Base-by-base conservation (phyloP, 2,797 vertebrate genomes). In the Mus caroli region DNA sequence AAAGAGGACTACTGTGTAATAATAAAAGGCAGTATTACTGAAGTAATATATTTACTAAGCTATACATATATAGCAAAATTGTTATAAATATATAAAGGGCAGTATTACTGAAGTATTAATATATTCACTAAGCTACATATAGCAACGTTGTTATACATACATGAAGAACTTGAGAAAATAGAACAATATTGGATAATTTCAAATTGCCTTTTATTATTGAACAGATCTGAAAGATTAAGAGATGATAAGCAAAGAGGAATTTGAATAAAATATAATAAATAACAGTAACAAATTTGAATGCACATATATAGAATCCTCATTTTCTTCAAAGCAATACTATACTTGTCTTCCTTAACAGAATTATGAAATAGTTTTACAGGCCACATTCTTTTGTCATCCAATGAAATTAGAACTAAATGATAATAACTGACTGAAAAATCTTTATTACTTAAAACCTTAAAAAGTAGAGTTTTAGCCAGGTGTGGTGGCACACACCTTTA, bases 371-470 rank as follows among this genome's bases (percentile, higher is more conserved):
- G 28, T 11, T 93, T 91, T 88, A 88, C 15, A 88, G 71, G 20
- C 52, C 94, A 56, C 19, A 87, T 90, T 96, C 5, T 77, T 31
- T 92, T 69, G 75, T 92, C 86, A 92, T 84, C n/a, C 50, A 91
- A 60, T 85, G 84, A 93, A 78, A 78, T 78, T 54, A 78, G 31
- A 54, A 78, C 76, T 52, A 54, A 46, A 46, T 46, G 52, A 78
- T 78, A 52, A 78, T 89, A 75, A 24, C 75, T 91, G n/a, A 83
- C 34, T 58, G 58, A 56, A 93, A 92, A 92, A 85, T 69, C 34
- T 83, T 58, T 92, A 73, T 43, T 80, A 46, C 37, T 95, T 78
- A 64, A 64, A 52, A 93, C 82, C 69, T 95, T 95, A 73, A 93
- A 75, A 46, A 46, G 46, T 46, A 46, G 46, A 46, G 46, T 46